phyloP scores from a whole-genome alignment of 2,888 invertebrate species.

The Trisateles emortualis region DNA sequence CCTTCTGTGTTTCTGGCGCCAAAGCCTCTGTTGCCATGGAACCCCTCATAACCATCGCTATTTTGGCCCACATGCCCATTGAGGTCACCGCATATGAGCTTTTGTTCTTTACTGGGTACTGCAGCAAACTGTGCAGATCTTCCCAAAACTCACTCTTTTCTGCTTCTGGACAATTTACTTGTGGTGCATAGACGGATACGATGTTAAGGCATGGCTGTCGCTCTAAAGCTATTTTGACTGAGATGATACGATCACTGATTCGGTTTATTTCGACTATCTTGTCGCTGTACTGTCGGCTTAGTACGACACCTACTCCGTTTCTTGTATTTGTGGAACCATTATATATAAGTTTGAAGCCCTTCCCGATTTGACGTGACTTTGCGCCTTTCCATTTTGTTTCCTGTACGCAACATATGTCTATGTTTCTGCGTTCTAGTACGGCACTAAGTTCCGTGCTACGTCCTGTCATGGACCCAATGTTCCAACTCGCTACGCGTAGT shows the following conservation, averaged over 20 bases:
- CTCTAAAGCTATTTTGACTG: background rate
- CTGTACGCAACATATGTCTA: background rate
- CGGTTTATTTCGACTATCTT: background rate
- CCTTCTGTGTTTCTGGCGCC: no score
- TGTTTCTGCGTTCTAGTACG: background rate
- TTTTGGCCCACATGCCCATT: no score
- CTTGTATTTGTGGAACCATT: background rate
- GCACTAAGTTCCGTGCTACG: background rate
- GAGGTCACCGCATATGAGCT: no score
- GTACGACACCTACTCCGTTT: background rate
- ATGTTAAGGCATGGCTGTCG: background rate
- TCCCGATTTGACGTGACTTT: background rate
- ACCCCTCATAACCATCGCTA: no score
- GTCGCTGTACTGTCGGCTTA: no score
- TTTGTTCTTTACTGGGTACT: no score
- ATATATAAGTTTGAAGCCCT: background rate
- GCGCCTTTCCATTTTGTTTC: background rate
- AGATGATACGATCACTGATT: background rate
- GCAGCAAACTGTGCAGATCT: no score
- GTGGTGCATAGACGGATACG: background rate
- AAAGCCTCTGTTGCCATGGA: no score
- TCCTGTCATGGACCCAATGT: background rate
- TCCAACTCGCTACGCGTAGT: background rate
- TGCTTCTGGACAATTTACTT: background rate
- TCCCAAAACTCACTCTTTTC: background rate